Conservation (phyloP, 2,113 vertebrate species). For the Heterocephalus glaber region DNA sequence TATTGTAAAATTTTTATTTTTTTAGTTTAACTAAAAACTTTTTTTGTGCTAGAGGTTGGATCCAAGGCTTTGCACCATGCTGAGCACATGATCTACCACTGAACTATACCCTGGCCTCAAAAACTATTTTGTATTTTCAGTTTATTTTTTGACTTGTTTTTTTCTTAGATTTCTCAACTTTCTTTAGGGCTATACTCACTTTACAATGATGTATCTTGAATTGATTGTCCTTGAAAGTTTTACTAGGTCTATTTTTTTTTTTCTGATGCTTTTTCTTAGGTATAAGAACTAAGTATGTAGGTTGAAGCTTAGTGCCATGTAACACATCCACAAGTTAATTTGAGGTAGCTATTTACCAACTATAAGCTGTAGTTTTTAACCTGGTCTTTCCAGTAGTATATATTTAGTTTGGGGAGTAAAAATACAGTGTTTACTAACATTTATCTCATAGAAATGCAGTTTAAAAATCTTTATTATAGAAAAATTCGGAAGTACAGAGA, state of each 20-base stretch:
- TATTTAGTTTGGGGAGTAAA: conserved; percentile 20
- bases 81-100: not conserved
- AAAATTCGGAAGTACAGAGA: not conserved
- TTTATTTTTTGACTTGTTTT: conserved; percentile 12
- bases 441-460: conserved; percentile 10
- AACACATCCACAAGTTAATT: not conserved
- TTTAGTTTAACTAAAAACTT: not conserved
- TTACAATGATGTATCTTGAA: not conserved
- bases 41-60: not conserved
- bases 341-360: not conserved
- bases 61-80: not conserved
- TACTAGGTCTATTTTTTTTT: not conserved
- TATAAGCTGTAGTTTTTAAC: not conserved
- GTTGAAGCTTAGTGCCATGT: not conserved
- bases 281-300: not conserved
- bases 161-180: conserved; percentile 5
- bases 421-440: not conserved
- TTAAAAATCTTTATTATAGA: not conserved
- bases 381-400: not conserved
- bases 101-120: not conserved
- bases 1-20: not conserved
- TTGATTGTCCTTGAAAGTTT: not conserved
- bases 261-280: not conserved
- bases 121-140: not conserved
- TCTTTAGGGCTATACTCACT: not conserved